A percentile compares a stretch with the other conserved stretches of the same genome.
These are phyloP conservation scores for Melanaphis sacchari DNA, from an alignment of 1,140 invertebrate genomes.

Conservation along the genomic window DNA sequence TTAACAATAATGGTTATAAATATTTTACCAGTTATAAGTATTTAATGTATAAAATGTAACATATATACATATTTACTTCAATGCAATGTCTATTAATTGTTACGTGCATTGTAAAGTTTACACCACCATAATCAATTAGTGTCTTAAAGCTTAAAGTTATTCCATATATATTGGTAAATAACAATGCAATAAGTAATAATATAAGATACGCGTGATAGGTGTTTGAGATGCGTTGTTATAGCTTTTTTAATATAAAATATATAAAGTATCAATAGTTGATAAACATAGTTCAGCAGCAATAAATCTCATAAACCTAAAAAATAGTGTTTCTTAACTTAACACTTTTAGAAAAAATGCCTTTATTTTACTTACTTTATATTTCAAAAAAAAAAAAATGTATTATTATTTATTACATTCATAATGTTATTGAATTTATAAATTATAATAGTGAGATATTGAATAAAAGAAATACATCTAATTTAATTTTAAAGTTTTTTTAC, in stretches of 20 bases:
- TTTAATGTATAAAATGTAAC: neutral
- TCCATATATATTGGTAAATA: too few species aligned
- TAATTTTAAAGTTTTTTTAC: too few species aligned
- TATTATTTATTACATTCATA: neutral
- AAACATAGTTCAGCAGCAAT: neutral
- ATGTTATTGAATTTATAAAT: neutral
- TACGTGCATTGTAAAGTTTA: neutral
- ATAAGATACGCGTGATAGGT: neutral
- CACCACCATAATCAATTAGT: neutral
- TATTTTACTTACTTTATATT: neutral
- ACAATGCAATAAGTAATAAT: neutral
- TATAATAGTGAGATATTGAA: neutral
- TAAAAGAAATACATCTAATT: neutral
- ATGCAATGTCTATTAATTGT: neutral
- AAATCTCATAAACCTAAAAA: neutral
- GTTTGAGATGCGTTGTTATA: too few species aligned
- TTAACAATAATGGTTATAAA: neutral
- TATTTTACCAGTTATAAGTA: too few species aligned
- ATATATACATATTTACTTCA: neutral
- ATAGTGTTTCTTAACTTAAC: neutral
- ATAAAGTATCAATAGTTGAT: neutral
- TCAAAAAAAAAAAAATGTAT: too few species aligned
- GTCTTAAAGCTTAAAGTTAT: too few species aligned
- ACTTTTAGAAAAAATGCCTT: neutral
- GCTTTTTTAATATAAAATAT: neutral